Base-by-base conservation (phyloP, 2,113 vertebrate genomes). In the Macroglossus sobrinus region DNA sequence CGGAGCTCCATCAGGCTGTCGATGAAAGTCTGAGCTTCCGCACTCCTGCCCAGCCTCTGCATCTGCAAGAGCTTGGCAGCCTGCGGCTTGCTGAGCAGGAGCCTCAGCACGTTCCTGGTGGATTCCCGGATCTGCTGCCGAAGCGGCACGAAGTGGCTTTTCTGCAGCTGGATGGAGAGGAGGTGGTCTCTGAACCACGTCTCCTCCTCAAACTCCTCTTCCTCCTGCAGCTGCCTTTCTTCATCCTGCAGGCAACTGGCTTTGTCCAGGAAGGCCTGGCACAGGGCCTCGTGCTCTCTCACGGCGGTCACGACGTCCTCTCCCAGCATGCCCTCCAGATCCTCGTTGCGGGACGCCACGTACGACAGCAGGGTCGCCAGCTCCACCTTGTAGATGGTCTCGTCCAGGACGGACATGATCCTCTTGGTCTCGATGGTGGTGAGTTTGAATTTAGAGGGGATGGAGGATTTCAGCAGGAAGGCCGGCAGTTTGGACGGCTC, bases 321-420 rank as follows among this genome's bases (percentile, higher is more conserved):
- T 0, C 98, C 98, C n/a, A 97, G 55, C 13, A 88, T 14, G 5
- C n/a, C 28, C 19, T 96, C 98, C 26, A 94, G 59, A 1, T 18
- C 21, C 5, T 98, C 95, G 0, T 95, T 28, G 11, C 72, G 80
- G 33, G 64, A 26, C 0, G 97, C 71, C 11, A 97, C 2, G 2
- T 95, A 22, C 0, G 98, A 97, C 61, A 99, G 94, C 50, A 97
- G 47, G 7, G 97, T 97, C 80, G 97, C 98, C 50, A 98, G 53
- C 94, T 99, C 98, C 55, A 98, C 93, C 59, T 98, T 98, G 72
- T 86, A 57, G 95, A 99, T 98, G 82, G 98, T 98, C 86, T 98
- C 98, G 4, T 99, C 98, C 89, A 99, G 45, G 1, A 99, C 98
- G 0, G 94, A 96, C 71, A 98, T 90, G 91, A 99, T 98, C 66